These are phyloP conservation scores for Hylyphantes graminicola DNA, from an alignment of 1,140 invertebrate species.

Conservation along the genomic window DNA sequence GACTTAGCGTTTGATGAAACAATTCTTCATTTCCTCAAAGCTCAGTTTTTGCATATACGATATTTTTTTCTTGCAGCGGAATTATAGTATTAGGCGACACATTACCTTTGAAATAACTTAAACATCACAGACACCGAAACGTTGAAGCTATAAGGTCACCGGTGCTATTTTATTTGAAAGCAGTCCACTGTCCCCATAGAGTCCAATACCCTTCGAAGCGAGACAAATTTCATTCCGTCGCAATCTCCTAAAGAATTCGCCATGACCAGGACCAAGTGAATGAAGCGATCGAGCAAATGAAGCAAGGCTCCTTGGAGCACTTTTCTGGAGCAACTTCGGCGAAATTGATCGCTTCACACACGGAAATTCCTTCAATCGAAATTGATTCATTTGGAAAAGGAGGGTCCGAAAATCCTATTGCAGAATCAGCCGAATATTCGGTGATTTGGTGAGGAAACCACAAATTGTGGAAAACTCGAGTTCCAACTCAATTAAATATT, in stretches of 20 bases:
- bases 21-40: too few species aligned
- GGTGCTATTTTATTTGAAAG: too few species aligned
- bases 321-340: conserved; percentile 43
- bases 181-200: too few species aligned
- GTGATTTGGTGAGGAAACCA: conserved; percentile 34
- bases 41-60: too few species aligned
- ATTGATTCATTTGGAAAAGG: conserved; percentile 51
- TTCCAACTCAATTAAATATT: conserved; percentile 56
- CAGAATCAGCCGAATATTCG: conserved; percentile 50
- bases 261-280: conserved; percentile 18
- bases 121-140: too few species aligned
- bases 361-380: conserved; percentile 57
- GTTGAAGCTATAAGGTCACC: too few species aligned
- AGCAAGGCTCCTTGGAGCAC: conserved; percentile 54
- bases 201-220: background rate
- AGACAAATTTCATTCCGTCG: conserved; percentile 44
- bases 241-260: conserved; percentile 38
- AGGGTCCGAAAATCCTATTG: conserved; percentile 25
- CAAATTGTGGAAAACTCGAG: conserved; percentile 44
- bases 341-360: conserved; percentile 58
- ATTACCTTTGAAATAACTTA: too few species aligned
- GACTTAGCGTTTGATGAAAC: too few species aligned
- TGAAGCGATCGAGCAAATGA: conserved; percentile 50
- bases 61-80: too few species aligned
- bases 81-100: too few species aligned